These are phyloP conservation scores for Sarcophaga peregrina DNA, from an alignment of 1,140 invertebrate species.

Conservation along the genomic window DNA sequence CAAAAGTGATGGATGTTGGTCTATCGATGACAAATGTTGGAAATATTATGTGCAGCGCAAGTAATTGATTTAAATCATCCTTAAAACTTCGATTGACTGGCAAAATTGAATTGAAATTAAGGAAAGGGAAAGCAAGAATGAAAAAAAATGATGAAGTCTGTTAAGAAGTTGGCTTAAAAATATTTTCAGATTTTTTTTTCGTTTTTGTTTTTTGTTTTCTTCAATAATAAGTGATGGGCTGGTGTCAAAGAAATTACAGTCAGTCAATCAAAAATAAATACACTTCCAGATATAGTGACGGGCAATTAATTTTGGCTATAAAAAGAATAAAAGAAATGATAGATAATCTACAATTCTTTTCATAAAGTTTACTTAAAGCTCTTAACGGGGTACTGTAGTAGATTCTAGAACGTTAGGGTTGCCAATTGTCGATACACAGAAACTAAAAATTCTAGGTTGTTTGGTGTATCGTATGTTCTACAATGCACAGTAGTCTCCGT, in stretches of 20 bases:
- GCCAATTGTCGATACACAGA: too few species aligned
- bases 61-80: constrained; percentile 11
- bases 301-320: neutral
- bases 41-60: neutral
- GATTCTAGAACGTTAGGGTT: too few species aligned
- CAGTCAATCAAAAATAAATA: neutral
- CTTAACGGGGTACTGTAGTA: too few species aligned
- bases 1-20: neutral
- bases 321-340: too few species aligned
- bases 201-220: neutral
- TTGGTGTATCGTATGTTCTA: too few species aligned
- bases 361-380: too few species aligned
- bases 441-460: too few species aligned
- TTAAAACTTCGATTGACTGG: neutral
- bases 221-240: neutral
- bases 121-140: neutral
- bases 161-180: too few species aligned
- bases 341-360: too few species aligned
- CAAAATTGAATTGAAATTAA: neutral
- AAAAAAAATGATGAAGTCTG: neutral
- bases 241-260: constrained; percentile 1
- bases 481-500: too few species aligned
- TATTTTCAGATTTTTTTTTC: too few species aligned
- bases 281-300: neutral
- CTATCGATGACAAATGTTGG: constrained; percentile 2